phyloP scores from a whole-genome alignment of 2,113 vertebrate species.

The Pungitius pungitius region DNA sequence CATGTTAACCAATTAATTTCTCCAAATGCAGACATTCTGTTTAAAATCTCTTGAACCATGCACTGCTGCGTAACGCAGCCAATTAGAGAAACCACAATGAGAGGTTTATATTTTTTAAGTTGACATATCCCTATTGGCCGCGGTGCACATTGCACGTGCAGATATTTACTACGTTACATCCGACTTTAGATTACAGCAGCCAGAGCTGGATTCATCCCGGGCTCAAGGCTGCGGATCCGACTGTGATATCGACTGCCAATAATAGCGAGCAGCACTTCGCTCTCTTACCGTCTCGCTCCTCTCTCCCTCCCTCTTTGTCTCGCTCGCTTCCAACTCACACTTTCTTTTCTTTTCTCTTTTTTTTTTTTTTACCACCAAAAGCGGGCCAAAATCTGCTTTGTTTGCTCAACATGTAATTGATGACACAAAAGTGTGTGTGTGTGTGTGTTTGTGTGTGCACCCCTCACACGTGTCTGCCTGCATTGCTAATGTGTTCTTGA shows the following conservation, averaged over 20 bases:
- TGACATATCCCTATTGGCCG: not conserved
- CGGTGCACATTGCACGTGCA: not conserved
- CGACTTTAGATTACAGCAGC: conserved; percentile 33
- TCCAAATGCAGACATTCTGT: not conserved
- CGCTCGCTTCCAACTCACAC: conserved; percentile 1
- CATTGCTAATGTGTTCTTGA: conserved; percentile 46
- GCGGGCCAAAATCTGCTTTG: conserved; percentile 32
- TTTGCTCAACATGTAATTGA: conserved; percentile 34
- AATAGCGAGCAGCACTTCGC: conserved; percentile 41
- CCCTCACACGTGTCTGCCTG: conserved; percentile 21
- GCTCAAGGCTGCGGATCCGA: conserved; percentile 35
- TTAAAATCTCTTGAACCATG: not conserved
- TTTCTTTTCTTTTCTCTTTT: not conserved
- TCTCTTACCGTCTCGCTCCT: not conserved
- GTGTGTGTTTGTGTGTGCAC: not conserved
- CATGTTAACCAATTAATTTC: not conserved
- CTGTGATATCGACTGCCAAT: conserved; percentile 41
- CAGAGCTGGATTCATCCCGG: conserved; percentile 13
- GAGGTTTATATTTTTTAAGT: not conserved
- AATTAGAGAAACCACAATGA: not conserved
- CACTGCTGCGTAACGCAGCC: not conserved
- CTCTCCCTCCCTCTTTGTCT: conserved; percentile 11
- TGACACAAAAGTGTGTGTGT: conserved; percentile 30
- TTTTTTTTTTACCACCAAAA: not conserved
- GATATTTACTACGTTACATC: conserved; percentile 14